Evolutionary conservation across 2,797 vertebrate species (phyloP), one percentile per base, ranked within the genome.

Genomic region (Momotus momota): DNA sequence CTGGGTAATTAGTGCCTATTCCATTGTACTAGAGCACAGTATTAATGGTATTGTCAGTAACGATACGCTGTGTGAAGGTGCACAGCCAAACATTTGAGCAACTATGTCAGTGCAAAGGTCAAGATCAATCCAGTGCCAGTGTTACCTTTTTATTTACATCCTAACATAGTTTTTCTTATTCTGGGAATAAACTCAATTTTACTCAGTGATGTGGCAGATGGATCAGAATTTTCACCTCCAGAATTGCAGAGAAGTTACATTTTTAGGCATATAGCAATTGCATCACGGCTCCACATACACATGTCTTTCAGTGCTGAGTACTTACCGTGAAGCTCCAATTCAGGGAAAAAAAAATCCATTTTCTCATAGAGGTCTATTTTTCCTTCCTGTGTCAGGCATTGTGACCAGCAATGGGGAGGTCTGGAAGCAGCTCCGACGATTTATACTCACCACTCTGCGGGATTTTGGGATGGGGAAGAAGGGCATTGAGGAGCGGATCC

Each of bases 391-490:
- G 9, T 11, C 86, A 97, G 97, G 96, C 20, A 65, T 97, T 69
- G 10, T 90, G 41, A 95, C 51, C 14, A 96, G 97, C 65, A 96
- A 81, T 21, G 96, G 97, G 3, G 96, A 97, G 49, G 91, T 52
- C 4, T 96, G 95, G 94, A 95, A 17, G 75, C 96, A 96, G 48
- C 88, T 97, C 40, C 86, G 96, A 31, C 83, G 96, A 81, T 97
- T 97, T 65, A 2, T 65, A 29, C 35, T 97, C 74, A 90, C 72
- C 12, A 96, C 95, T 10, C 75, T 97, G 46, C 40, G 94, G 31
- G 95, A 97, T 26, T 97, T 97, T 45, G 96, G 97, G 12, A 97
- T 97, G 97, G 97, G 97, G 52, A 96, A 88, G 86, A 97, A 86
- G 54, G 12, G 69, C 51, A 77, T 94, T 0, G 96, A 96, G 45